These are phyloP conservation scores for Andrena haemorrhoa DNA, from an alignment of 2,888 invertebrate species.

Conservation along the genomic window DNA sequence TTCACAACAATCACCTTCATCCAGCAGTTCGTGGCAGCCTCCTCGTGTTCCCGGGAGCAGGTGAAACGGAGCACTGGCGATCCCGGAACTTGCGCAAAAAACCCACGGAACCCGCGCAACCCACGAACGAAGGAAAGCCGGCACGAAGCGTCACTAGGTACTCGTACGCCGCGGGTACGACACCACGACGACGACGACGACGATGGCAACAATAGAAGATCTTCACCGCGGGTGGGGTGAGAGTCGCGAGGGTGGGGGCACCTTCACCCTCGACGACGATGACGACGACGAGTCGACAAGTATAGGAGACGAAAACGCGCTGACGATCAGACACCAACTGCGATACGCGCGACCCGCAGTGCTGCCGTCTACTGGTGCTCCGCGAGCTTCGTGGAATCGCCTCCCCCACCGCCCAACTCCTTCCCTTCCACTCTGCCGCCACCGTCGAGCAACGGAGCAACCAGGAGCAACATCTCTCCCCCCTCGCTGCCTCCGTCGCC, in stretches of 20 bases:
- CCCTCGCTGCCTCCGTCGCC: not conserved
- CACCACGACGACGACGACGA: constrained; percentile 33
- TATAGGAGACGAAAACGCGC: constrained; percentile 70
- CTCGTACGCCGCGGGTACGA: constrained; percentile 59
- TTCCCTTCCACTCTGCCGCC: constrained; percentile 68
- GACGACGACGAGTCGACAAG: constrained; percentile 67
- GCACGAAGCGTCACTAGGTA: constrained; percentile 61
- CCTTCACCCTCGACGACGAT: constrained; percentile 67
- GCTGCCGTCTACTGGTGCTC: constrained; percentile 84
- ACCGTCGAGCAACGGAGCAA: not conserved
- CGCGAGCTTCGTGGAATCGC: constrained; percentile 72
- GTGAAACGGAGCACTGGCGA: constrained; percentile 28
- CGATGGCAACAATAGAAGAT: constrained; percentile 63
- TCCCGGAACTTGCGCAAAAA: constrained; percentile 26
- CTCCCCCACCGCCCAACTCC: constrained; percentile 81
- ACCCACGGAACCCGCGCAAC: not conserved
- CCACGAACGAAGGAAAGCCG: constrained; percentile 51
- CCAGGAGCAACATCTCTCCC: not conserved
- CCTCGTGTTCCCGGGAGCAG: constrained; percentile 4
- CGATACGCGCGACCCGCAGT: constrained; percentile 84
- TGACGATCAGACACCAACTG: constrained; percentile 76
- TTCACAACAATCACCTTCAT: constrained; percentile 41
- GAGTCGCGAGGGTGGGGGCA: constrained; percentile 45
- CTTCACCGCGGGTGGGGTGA: constrained; percentile 40
- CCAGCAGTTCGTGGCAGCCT: constrained; percentile 23